Evolutionary conservation across 1,140 invertebrate genomes (phyloP), one percentile per base, ranked within the genome.

Genomic region (Drosophila sucinea): DNA sequence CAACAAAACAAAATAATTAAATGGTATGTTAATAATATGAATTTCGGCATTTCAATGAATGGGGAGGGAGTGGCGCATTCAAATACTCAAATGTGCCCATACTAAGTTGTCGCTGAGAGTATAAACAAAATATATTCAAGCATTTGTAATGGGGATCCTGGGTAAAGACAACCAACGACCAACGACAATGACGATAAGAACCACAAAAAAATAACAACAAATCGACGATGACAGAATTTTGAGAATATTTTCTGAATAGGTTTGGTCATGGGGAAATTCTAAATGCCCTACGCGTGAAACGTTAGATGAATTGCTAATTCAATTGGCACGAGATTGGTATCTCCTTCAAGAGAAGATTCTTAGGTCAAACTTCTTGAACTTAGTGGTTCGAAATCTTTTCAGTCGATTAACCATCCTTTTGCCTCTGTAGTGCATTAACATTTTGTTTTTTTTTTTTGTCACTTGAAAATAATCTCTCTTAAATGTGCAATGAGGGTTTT

Each of bases 401-500:
- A 17, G 17, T 17, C 17, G 17, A 17, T 17, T 17, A 17, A 38
- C 55, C 27, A 30, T 63, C 25, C 23, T 32, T 23, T 4, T 11
- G 10, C 29, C 25, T 35, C 33, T n/a, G 66, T 47, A 77, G 78
- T 47, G 65, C 67, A 63, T 58, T 58, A 27, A 27, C 25, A 8
- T 10, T 10, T 38, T 54, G 25, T 17, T 17, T 17, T 17, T 17
- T n/a, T 56, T 56, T 67, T 67, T 72, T 69, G 81, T 77, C 82
- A 81, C 55, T 86, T 67, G 70, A 60, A 38, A 67, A 63, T 72
- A 71, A 73, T 85, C 81, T 80, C 73, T 77, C 66, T 67, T 67
- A 23, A 35, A 70, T 47, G 65, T 70, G 66, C 74, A 78, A 72
- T 75, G 79, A 78, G 44, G 44, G 25, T 72, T 70, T 74, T 54